These are phyloP conservation scores for Neoarius graeffei DNA, from an alignment of 2,113 vertebrate genomes.

Conservation along the genomic window DNA sequence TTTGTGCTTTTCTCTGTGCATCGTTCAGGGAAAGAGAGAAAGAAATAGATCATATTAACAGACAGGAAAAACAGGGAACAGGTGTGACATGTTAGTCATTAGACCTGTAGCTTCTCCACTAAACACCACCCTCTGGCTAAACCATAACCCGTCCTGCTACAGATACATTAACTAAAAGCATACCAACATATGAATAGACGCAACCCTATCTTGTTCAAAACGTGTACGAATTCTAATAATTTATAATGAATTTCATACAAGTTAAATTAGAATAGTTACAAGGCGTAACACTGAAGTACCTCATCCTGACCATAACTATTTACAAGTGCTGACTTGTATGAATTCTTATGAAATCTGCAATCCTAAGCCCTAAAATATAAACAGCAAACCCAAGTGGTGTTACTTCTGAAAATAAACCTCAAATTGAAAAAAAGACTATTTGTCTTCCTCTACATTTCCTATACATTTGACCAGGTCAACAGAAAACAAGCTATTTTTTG, in stretches of 20 bases:
- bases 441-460: background rate
- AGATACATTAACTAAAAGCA: background rate
- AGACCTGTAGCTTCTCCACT: background rate
- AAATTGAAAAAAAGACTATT: background rate
- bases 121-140: background rate
- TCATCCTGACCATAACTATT: background rate
- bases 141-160: background rate
- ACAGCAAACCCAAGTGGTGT: background rate
- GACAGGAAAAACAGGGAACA: background rate
- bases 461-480: background rate
- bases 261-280: background rate
- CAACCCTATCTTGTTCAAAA: background rate
- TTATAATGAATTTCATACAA: background rate
- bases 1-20: background rate
- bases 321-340: background rate
- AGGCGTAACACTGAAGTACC: background rate
- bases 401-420: constrained; percentile 4
- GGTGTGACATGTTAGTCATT: background rate
- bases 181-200: background rate
- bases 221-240: background rate
- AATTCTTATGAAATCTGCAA: background rate
- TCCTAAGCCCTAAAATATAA: background rate
- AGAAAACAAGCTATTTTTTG: constrained; percentile 10
- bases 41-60: background rate
- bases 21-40: background rate